Evolutionary conservation across 2,797 vertebrate genomes (phyloP).

Genomic region (Gadopsis bispinosus): DNA sequence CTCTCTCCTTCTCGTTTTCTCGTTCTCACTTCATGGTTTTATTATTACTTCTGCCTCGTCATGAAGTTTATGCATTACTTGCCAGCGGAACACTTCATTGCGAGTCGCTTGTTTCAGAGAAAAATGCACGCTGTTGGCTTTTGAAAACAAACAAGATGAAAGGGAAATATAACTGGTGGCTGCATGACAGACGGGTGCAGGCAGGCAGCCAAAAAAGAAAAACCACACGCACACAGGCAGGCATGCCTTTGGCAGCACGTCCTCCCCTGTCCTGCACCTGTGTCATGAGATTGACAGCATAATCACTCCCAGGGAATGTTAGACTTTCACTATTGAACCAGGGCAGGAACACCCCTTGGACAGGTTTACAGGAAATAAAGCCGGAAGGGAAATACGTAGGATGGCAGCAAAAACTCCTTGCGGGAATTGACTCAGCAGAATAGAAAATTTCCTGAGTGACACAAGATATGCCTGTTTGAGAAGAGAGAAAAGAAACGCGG

Average conservation of each 20-base stretch:
- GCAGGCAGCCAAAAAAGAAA: slow-evolving; percentile 36
- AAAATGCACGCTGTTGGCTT: neutral
- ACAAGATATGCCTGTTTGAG: slow-evolving; percentile 41
- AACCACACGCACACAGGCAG: slow-evolving; percentile 10
- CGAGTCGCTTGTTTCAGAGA: neutral
- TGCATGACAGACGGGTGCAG: slow-evolving; percentile 20
- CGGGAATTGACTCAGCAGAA: slow-evolving; percentile 69
- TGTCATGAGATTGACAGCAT: slow-evolving; percentile 28
- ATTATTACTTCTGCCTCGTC: neutral
- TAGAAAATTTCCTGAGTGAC: slow-evolving; percentile 67
- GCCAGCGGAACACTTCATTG: too few species aligned
- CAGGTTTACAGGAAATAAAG: slow-evolving; percentile 69
- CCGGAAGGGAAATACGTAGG: slow-evolving; percentile 64
- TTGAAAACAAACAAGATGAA: slow-evolving; percentile 14
- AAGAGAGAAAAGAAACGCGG: slow-evolving; percentile 1
- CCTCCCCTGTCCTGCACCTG: slow-evolving; percentile 16
- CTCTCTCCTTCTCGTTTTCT: slow-evolving; percentile 29
- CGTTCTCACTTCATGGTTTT: slow-evolving; percentile 8
- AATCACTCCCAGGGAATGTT: slow-evolving; percentile 10
- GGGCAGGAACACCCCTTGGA: slow-evolving; percentile 40
- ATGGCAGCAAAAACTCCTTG: slow-evolving; percentile 52
- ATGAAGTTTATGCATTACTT: neutral
- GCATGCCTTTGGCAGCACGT: slow-evolving; percentile 43
- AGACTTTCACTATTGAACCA: slow-evolving; percentile 69
- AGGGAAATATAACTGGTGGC: neutral